Base-by-base conservation (phyloP, 1,140 invertebrate species). In the Uloborus diversus region DNA sequence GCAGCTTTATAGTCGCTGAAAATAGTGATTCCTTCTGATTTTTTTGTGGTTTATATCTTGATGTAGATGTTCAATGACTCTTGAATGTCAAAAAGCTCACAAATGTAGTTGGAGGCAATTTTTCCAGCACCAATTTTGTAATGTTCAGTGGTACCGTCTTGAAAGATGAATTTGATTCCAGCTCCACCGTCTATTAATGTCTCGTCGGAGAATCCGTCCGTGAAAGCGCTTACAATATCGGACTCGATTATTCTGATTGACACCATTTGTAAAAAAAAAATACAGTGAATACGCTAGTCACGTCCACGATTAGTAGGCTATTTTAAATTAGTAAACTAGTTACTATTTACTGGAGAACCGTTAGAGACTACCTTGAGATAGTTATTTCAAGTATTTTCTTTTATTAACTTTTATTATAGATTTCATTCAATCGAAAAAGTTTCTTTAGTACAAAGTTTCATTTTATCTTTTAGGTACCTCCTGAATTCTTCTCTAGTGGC, bases 401-500 rank as follows among this genome's bases (percentile, higher is more conserved):
- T n/a, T n/a, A n/a, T n/a, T n/a, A n/a, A n/a, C n/a, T n/a, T n/a
- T n/a, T n/a, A n/a, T n/a, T n/a, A n/a, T n/a, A n/a, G n/a, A n/a
- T n/a, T n/a, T n/a, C n/a, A n/a, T n/a, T n/a, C n/a, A n/a, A n/a
- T n/a, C n/a, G n/a, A n/a, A n/a, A n/a, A n/a, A n/a, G n/a, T n/a
- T n/a, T n/a, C n/a, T n/a, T n/a, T n/a, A n/a, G n/a, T n/a, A n/a
- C n/a, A n/a, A n/a, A n/a, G n/a, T n/a, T n/a, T n/a, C n/a, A n/a
- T n/a, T 59, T 59, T 17, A 14, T 64, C 0, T 37, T 28, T 23
- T 88, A 98, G 96, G 92, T 94, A 84, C 95, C 94, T 1, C 92
- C 91, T n/a, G 94, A 96, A 83, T 93, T 96, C 47, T 92, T 94
- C 27, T 97, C 96, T 3, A 92, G 92, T 56, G 92, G 92, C n/a